Evolutionary conservation across 1,140 invertebrate species (phyloP), one percentile per base, ranked within the genome.

Genomic region (Neodiprion pinetum): DNA sequence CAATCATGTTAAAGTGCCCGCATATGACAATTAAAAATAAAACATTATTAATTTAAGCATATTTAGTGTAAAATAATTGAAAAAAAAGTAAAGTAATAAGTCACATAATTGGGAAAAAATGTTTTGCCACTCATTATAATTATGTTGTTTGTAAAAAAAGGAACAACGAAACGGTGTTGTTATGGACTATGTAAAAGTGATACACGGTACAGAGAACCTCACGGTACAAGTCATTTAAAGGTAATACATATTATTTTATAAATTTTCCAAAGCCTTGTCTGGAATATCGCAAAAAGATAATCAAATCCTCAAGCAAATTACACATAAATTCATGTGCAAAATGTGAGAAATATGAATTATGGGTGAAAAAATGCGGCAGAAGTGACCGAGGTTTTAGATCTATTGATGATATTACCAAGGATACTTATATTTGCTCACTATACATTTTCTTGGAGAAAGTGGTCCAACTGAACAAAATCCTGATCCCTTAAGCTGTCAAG

Each of bases 401-500:
- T 40, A 66, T 73, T 14, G 40, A 67, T 8, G 17, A 73, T 67
- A 67, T 73, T 0, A 73, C 47, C 3, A 65, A 73, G 48, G 53
- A 73, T n/a, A 66, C 28, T 3, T 73, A 73, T 61, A 73, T 73
- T 0, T 73, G 72, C 23, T 73, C 72, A 40, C 65, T 21, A 21
- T 73, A 9, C 72, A 73, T 67, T 73, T 67, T 17, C 14, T 73
- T 14, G 61, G 61, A 10, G 61, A 53, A 73, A 40, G 17, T 66
- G 65, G 65, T 67, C 72, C 72, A 14, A 73, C 72, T 7, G 14
- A 73, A 48, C 14, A 73, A 17, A 2, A 73, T 67, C 72, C 72
- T 40, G 28, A 73, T 48, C 65, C 72, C 4, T 21, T 21, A 21
- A 21, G 17, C 17, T 21, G 17, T 21, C 17, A 21, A 21, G 17